Evolutionary conservation across 2,797 vertebrate species (phyloP).

Genomic region (Austrolebias charrua): DNA sequence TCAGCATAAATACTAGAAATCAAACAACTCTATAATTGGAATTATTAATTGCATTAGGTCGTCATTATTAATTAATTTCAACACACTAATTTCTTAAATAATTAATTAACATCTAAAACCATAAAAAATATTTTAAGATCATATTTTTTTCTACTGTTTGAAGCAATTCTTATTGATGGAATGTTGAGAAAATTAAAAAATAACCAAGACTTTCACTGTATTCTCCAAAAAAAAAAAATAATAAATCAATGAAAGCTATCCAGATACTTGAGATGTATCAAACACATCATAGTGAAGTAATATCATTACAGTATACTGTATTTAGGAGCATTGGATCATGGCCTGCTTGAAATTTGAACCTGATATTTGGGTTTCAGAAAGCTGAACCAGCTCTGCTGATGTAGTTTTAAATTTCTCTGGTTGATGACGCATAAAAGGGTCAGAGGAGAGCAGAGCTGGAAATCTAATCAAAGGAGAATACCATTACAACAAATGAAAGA

Average conservation of each 20-base stretch:
- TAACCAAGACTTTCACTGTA: background rate
- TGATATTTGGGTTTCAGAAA: slow-evolving; percentile 22
- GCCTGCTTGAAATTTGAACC: slow-evolving; percentile 14
- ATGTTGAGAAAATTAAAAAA: background rate
- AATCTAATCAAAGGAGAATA: slow-evolving; percentile 74
- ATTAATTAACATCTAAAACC: background rate
- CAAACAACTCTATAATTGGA: too few species aligned
- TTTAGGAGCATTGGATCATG: background rate
- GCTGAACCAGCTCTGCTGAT: slow-evolving; percentile 33
- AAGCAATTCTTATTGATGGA: background rate
- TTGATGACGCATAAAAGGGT: slow-evolving; percentile 62
- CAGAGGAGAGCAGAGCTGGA: slow-evolving; percentile 54
- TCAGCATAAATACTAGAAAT: too few species aligned
- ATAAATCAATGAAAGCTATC: background rate
- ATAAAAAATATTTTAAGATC: background rate
- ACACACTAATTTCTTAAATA: too few species aligned
- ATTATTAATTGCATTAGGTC: too few species aligned
- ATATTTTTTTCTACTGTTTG: background rate
- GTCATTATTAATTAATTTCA: too few species aligned
- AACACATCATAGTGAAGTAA: slow-evolving; percentile 18
- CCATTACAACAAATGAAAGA: slow-evolving; percentile 71
- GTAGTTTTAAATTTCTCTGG: slow-evolving; percentile 47
- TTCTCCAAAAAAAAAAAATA: background rate
- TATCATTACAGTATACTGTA: slow-evolving; percentile 6
- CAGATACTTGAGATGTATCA: slow-evolving; percentile 10